These are phyloP conservation scores for Drosophila saltans DNA, from an alignment of 1,140 invertebrate species.

Conservation along the genomic window DNA sequence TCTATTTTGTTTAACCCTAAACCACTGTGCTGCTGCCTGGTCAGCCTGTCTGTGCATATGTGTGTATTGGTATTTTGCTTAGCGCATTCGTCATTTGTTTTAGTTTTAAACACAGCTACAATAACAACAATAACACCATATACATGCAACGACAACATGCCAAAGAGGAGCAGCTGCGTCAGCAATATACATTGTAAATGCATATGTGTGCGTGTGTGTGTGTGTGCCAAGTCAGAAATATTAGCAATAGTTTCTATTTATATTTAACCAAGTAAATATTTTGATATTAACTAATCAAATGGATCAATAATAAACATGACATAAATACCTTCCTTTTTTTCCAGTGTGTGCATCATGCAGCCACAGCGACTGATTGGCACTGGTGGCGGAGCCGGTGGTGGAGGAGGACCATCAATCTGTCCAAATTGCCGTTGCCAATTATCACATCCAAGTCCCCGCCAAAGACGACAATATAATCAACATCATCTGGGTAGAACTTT, in stretches of 20 bases:
- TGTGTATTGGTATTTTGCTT: slow-evolving; percentile 23
- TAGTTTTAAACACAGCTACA: not conserved
- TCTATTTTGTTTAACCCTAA: not conserved
- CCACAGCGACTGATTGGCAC: slow-evolving; percentile 36
- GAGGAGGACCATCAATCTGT: slow-evolving; percentile 43
- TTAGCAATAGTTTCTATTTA: slow-evolving; percentile 24
- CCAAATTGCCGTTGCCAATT: slow-evolving; percentile 67
- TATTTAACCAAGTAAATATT: slow-evolving; percentile 14
- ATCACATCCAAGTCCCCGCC: slow-evolving; percentile 29
- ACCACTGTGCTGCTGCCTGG: slow-evolving; percentile 26
- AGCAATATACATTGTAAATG: slow-evolving; percentile 15
- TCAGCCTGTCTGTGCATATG: not conserved
- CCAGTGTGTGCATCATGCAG: slow-evolving; percentile 45
- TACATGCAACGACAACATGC: slow-evolving; percentile 44
- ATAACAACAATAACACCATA: not conserved
- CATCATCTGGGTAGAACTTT: slow-evolving; percentile 40
- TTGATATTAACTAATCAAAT: not conserved
- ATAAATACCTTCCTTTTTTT: slow-evolving; percentile 8
- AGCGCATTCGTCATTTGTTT: slow-evolving; percentile 52
- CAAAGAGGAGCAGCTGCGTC: slow-evolving; percentile 23
- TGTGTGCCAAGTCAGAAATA: slow-evolving; percentile 26
- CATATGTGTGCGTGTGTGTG: slow-evolving; percentile 29
- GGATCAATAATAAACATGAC: not conserved
- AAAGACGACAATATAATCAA: not conserved
- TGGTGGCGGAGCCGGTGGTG: slow-evolving; percentile 15